A percentile compares a stretch with the other conserved stretches of the same genome.
phyloP scores from a whole-genome alignment of 2,113 vertebrate species.

The Salvelinus alpinus region DNA sequence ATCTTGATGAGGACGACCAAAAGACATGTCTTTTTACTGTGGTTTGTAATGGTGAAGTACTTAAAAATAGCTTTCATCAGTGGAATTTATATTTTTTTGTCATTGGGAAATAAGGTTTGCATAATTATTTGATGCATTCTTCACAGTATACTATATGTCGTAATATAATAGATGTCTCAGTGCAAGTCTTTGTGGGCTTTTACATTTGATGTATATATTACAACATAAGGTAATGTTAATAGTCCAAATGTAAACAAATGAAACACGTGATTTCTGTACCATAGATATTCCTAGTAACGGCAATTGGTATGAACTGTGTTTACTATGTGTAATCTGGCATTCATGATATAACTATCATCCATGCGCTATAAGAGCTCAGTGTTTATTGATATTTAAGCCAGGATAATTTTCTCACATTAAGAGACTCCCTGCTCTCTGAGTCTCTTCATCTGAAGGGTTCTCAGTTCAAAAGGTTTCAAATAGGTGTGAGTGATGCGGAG shows the following conservation, averaged over 20 bases:
- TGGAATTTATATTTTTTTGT: conserved; percentile 10
- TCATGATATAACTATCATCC: background rate
- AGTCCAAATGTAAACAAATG: background rate
- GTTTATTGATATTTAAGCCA: conserved; percentile 7
- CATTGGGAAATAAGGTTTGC: conserved; percentile 28
- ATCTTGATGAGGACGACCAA: conserved; percentile 58
- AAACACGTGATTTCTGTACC: background rate
- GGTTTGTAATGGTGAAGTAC: conserved; percentile 15
- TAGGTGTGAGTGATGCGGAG: conserved; percentile 5
- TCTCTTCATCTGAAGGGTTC: background rate
- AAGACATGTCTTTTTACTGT: conserved; percentile 12
- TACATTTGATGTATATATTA: conserved; percentile 9
- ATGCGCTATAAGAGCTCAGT: background rate
- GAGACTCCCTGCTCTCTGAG: background rate
- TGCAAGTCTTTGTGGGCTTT: no score
- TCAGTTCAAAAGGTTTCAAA: background rate
- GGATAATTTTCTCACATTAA: background rate
- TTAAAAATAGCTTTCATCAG: background rate
- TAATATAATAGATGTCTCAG: no score
- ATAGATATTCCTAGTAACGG: background rate
- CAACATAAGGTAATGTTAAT: no score
- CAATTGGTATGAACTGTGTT: background rate
- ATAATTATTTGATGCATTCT: conserved; percentile 15
- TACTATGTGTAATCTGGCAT: background rate
- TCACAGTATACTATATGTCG: background rate